Evolutionary conservation across 2,888 invertebrate species (phyloP).

Genomic region (Callimorpha dominula): DNA sequence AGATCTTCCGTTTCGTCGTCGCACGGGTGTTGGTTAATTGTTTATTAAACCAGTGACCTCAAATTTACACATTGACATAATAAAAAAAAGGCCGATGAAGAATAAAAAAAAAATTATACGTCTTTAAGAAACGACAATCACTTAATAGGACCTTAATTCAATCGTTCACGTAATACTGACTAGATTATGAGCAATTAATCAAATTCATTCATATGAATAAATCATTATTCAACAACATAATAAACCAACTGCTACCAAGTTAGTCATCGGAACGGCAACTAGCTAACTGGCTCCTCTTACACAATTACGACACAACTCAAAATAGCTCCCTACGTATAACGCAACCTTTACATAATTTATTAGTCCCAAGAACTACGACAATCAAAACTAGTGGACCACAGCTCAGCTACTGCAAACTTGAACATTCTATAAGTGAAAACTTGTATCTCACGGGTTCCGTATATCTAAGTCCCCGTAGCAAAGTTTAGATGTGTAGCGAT

Average conservation of each 20-base stretch:
- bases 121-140: no score
- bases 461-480: constrained; percentile 26
- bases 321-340: constrained; percentile 6
- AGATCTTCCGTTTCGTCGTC: no score
- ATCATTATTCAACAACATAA: not conserved
- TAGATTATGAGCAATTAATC: not conserved
- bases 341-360: constrained; percentile 37
- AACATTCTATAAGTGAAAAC: constrained; percentile 25
- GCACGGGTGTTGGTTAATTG: no score
- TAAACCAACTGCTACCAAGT: not conserved
- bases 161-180: no score
- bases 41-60: no score
- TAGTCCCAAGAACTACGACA: constrained; percentile 9
- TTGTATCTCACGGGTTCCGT: constrained; percentile 25
- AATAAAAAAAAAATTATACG: no score
- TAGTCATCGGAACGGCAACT: not conserved
- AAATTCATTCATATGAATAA: not conserved
- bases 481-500: constrained; percentile 13
- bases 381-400: constrained; percentile 20
- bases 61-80: no score
- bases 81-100: no score
- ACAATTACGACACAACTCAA: not conserved
- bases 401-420: constrained; percentile 21
- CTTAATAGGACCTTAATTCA: no score
- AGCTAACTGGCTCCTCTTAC: not conserved